Conservation (phyloP, 2,888 invertebrate species). For the Trachelus iudaicus region DNA sequence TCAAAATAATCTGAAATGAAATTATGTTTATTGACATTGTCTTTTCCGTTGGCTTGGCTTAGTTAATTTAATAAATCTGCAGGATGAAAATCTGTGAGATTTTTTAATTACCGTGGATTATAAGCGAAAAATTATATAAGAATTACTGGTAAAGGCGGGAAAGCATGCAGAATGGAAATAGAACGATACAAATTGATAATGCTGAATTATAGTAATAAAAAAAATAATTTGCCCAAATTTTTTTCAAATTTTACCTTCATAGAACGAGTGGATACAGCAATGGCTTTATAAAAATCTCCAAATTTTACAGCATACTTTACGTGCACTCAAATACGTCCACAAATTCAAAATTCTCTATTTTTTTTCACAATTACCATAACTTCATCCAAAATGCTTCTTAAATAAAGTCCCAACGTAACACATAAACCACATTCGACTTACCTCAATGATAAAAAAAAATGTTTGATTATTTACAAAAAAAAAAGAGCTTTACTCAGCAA, state of each 20-base stretch:
- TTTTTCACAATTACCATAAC: background rate
- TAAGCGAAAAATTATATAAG: background rate
- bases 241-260: background rate
- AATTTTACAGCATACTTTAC: background rate
- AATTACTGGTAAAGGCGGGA: background rate
- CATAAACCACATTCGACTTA: background rate
- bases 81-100: background rate
- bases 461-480: background rate
- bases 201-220: background rate
- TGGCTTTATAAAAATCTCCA: background rate
- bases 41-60: background rate
- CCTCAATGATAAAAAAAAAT: background rate
- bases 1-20: slow-evolving; percentile 13
- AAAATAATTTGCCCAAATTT: background rate
- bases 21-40: background rate
- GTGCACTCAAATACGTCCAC: background rate
- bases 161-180: background rate
- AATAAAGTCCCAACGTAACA: background rate
- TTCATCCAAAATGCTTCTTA: background rate
- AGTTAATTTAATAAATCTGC: background rate
- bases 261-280: background rate
- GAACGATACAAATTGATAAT: background rate
- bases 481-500: background rate
- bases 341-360: background rate
- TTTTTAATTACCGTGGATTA: background rate